Conservation (phyloP, 2,888 invertebrate species). For the Phaedon cochleariae region DNA sequence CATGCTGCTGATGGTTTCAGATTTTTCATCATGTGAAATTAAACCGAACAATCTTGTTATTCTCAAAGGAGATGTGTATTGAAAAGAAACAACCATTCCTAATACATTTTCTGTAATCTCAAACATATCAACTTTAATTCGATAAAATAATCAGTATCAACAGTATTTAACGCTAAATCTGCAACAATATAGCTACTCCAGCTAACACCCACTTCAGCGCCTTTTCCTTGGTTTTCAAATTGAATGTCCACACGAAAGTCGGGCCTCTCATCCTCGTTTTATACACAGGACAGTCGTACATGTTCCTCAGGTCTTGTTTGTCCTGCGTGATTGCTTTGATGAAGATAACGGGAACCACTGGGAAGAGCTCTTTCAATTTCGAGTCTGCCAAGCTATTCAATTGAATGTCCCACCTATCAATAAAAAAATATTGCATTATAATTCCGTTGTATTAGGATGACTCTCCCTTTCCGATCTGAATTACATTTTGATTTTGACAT, state of each 20-base stretch:
- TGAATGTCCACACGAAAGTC: constrained; percentile 96
- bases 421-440: constrained; percentile 6
- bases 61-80: no score
- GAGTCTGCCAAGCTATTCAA: constrained; percentile 84
- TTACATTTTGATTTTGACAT: no score
- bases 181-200: constrained; percentile 90
- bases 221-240: constrained; percentile 87
- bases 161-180: constrained; percentile 68
- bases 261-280: constrained; percentile 89
- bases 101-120: background rate
- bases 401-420: constrained; percentile 80
- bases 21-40: no score
- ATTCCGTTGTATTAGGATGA: no score
- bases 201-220: constrained; percentile 92
- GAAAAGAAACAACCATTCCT: background rate
- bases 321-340: constrained; percentile 88
- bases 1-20: no score
- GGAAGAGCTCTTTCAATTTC: constrained; percentile 87
- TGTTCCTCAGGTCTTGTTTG: constrained; percentile 85
- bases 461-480: no score
- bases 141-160: constrained; percentile 12
- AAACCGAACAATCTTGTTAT: no score
- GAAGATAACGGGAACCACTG: constrained; percentile 89
- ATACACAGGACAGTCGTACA: constrained; percentile 94
- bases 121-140: no score